Evolutionary conservation across 2,797 vertebrate genomes (phyloP).

Genomic region (Delichon dasypus): DNA sequence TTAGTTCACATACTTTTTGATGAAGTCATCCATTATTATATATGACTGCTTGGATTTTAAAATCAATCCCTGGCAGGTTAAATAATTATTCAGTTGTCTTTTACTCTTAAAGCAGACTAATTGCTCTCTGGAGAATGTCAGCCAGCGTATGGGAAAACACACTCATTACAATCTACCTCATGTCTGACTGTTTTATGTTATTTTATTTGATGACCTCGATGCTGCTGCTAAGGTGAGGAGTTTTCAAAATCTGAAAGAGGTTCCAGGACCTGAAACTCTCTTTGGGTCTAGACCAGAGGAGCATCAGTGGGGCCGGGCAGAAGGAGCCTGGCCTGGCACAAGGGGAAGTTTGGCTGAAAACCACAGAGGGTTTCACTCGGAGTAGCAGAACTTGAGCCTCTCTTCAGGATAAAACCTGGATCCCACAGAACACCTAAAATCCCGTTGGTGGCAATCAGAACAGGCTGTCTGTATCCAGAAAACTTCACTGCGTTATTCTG

Average conservation of each 20-base stretch:
- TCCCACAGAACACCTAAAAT: background rate
- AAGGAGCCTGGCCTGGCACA: background rate
- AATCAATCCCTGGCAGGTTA: conserved; percentile 75
- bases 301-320: accelerated
- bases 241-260: background rate
- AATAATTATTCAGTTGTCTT: conserved; percentile 75
- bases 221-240: background rate
- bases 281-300: background rate
- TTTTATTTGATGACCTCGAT: conserved; percentile 47
- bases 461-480: background rate
- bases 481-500: accelerated
- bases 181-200: conserved; percentile 5
- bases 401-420: background rate
- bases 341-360: background rate
- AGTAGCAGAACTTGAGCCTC: background rate
- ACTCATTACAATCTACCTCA: conserved; percentile 73
- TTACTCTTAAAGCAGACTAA: conserved; percentile 76
- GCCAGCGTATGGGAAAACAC: conserved; percentile 64
- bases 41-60: conserved; percentile 68
- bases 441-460: background rate
- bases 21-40: background rate
- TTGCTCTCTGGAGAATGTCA: conserved; percentile 76
- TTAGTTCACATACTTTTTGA: background rate
- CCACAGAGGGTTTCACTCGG: accelerated
- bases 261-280: background rate